Evolutionary conservation across 2,888 invertebrate genomes (phyloP).

Genomic region (Biston stratarius): DNA sequence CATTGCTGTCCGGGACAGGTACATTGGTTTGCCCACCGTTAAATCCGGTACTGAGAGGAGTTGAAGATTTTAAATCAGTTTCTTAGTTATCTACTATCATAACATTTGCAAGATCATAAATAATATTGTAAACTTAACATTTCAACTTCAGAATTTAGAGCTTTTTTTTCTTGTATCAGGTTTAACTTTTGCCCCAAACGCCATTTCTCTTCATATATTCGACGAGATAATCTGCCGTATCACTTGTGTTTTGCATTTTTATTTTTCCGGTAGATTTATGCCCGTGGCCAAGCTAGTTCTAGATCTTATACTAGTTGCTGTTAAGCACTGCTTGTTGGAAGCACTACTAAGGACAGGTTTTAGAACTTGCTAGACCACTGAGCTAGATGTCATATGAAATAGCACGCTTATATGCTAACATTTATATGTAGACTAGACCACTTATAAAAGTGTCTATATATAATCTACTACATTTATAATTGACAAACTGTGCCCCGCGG

Average conservation of each 20-base stretch:
- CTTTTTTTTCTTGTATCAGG: too few species aligned
- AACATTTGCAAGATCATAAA: too few species aligned
- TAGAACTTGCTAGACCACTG: slow-evolving; percentile 38
- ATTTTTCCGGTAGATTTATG: slow-evolving; percentile 2
- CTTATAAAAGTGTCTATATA: background rate
- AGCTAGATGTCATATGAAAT: slow-evolving; percentile 35
- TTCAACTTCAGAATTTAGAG: background rate
- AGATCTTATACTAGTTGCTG: slow-evolving; percentile 37
- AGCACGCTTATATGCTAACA: slow-evolving; percentile 16
- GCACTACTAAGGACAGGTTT: slow-evolving; percentile 46
- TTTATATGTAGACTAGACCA: background rate
- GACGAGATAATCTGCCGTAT: slow-evolving; percentile 8
- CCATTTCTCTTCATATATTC: slow-evolving; percentile 8
- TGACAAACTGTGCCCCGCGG: background rate
- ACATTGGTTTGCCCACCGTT: too few species aligned
- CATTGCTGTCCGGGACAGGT: too few species aligned
- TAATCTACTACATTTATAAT: background rate
- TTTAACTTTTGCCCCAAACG: background rate
- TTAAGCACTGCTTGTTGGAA: slow-evolving; percentile 19
- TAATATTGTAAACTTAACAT: too few species aligned
- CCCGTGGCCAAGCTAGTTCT: slow-evolving; percentile 3
- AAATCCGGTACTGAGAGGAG: too few species aligned
- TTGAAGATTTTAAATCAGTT: too few species aligned
- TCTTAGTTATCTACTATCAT: too few species aligned
- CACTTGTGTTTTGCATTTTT: slow-evolving; percentile 4